Conservation (phyloP, 2,888 invertebrate species). For the Athalia cordata region DNA sequence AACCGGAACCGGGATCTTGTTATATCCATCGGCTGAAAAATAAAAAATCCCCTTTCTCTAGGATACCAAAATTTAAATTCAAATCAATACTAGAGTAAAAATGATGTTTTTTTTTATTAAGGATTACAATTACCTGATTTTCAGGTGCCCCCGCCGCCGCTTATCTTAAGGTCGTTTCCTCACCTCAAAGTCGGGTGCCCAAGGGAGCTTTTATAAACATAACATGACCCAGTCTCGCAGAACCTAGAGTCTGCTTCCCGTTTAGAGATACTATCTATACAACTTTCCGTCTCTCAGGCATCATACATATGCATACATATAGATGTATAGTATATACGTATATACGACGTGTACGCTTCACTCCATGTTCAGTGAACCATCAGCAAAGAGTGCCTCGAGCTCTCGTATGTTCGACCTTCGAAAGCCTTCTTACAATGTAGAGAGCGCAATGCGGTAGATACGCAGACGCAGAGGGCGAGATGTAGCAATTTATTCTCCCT, state of each 20-base stretch:
- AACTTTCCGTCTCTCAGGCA: conserved; percentile 18
- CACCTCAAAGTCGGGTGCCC: conserved; percentile 9
- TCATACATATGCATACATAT: neutral
- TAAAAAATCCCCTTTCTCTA: too few relatives aligned
- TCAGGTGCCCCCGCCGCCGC: neutral
- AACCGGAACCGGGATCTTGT: too few relatives aligned
- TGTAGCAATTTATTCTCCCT: neutral
- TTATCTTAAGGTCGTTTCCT: neutral
- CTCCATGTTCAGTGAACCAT: neutral
- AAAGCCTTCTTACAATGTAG: neutral
- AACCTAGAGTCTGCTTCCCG: conserved; percentile 13
- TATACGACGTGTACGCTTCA: conserved; percentile 17
- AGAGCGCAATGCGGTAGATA: neutral
- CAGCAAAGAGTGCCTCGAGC: conserved; percentile 17
- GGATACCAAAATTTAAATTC: neutral
- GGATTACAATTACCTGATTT: too few relatives aligned
- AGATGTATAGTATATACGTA: neutral
- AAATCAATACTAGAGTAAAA: neutral
- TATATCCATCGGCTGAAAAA: too few relatives aligned
- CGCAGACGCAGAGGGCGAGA: neutral
- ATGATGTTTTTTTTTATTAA: neutral
- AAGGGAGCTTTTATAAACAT: conserved; percentile 20
- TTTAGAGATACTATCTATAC: conserved; percentile 10
- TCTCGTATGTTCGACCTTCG: conserved; percentile 2
- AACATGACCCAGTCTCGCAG: conserved; percentile 8